Base-by-base conservation (phyloP, 2,113 vertebrate species). In the Leucopsar rothschildi region DNA sequence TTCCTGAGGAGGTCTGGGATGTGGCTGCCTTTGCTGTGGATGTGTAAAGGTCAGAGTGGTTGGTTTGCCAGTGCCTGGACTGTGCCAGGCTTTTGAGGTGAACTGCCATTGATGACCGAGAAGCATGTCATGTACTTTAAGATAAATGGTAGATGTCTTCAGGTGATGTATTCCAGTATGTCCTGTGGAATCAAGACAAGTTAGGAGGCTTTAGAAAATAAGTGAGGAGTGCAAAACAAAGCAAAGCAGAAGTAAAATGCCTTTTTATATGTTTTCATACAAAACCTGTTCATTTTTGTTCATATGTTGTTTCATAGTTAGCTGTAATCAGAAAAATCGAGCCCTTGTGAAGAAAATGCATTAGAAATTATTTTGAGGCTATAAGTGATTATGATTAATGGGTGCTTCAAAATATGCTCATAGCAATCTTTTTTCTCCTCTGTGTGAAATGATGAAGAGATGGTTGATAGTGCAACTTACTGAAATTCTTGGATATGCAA, bases 1-100 rank as follows among this genome's bases (percentile, higher is more conserved):
- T 5, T 3, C 2, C 0, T 5, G 5, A 3, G 35, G 66, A 37
- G 52, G 12, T 71, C 57, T 44, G 24, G 47, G 61, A 27, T 2
- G 0, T 0, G 10, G 14, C 60, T 82, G 12, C 23, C 19, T 82
- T 59, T 6, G 29, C 52, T 56, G 66, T 79, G 47, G 15, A 12
- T 0, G 1, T 28, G 16, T 1, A 7, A 35, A 61, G 69, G 6
- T 15, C 9, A 2, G 22, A 12, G 28, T 39, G 63, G 6, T 53
- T 39, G 63, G 6, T 53, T 68, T 83, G 47, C 52, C 68, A n/a
- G 47, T 3, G 1, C 9, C 33, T 20, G 28, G 47, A 23, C 33
- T 45, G 40, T 4, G 9, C 11, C 49, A 56, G 50, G n/a, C 59
- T 82, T 57, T 49, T 65, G 37, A 56, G 49, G 55, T 93, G 61